Base-by-base conservation (phyloP, 37 sponge, comb jelly and placozoan species). In the Hexactinellida sp. region DNA sequence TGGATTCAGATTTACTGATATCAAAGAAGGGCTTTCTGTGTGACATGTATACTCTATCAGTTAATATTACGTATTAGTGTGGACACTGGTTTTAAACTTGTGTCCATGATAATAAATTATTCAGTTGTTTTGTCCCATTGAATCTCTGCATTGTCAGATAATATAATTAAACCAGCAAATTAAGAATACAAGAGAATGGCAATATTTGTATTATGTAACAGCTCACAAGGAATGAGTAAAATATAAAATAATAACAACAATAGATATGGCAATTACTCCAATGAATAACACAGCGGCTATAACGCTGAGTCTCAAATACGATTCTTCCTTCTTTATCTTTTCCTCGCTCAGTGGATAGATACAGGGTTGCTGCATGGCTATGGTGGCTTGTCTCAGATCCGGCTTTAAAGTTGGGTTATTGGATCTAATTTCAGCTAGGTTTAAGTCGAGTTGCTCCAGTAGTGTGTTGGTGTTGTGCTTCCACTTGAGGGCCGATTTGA, bases 181-280 rank as follows among this genome's bases (percentile, higher is more conserved):
- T 9, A 47, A 47, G 9, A 16, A 47, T 47, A 47, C 52, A 47
- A 47, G 52, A 9, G 52, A 47, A 16, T 9, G 9, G 9, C 16
- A 47, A 19, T 47, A 16, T 19, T 47, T 47, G 52, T 19, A 47
- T n/a, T n/a, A 47, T 19, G 52, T 47, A 47, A 9, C 9, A 47
- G 16, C 52, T 47, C 52, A 47, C 34, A 63, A 63, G 76, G 3
- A n/a, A 63, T 63, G 76, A n/a, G 76, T 63, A 23, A 23, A 63
- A 63, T 63, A 63, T 28, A 63, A 63, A 63, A 63, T 28, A 25
- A 63, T 25, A 63, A 63, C 76, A 63, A 63, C 76, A 63, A 63
- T 63, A 23, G 76, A 63, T 3, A 63, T 10, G 3, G 19, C 76
- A 63, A 63, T 63, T 3, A 63, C 76, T 25, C 28, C 76, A n/a